Percentiles rank a stretch among this genome's conserved stretches.
These are phyloP conservation scores for Gallinago media DNA, from an alignment of 2,113 vertebrate species.

Conservation along the genomic window DNA sequence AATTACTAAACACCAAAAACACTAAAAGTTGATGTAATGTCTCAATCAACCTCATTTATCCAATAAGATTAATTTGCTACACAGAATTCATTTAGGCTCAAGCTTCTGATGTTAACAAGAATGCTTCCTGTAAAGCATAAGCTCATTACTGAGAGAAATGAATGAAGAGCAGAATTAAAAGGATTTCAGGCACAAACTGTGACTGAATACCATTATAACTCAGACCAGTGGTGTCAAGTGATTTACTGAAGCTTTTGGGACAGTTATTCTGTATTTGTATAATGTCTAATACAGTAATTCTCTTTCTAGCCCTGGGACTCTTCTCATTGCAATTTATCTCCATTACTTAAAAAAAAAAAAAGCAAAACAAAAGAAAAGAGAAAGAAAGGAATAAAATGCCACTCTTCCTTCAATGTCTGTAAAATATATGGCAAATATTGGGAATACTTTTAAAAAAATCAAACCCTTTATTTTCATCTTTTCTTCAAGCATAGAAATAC, in stretches of 20 bases:
- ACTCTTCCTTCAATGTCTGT: not conserved
- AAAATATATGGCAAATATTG: not conserved
- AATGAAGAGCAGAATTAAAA: not conserved
- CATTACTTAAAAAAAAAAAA: not conserved
- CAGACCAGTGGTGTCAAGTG: not conserved
- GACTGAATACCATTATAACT: not conserved
- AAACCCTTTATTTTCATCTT: not conserved
- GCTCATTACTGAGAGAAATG: not conserved
- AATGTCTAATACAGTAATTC: not conserved
- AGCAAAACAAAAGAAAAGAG: not conserved
- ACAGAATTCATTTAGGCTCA: not conserved
- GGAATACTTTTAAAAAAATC: not conserved
- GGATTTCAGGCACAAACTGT: not conserved
- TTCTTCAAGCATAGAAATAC: not conserved
- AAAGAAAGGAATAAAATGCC: not conserved
- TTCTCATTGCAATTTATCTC: not conserved
- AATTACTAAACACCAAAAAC: not conserved
- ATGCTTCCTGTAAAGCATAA: not conserved
- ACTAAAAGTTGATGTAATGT: not conserved
- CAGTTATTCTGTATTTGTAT: not conserved
- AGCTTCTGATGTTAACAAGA: constrained; percentile 13
- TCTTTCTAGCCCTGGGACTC: not conserved
- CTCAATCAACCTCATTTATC: not conserved
- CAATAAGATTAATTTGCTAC: not conserved
- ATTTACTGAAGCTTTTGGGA: not conserved